Percentiles rank a stretch among this genome's conserved stretches.
Conservation (phyloP, 2,888 invertebrate genomes). For the Cephus pygmeus region DNA sequence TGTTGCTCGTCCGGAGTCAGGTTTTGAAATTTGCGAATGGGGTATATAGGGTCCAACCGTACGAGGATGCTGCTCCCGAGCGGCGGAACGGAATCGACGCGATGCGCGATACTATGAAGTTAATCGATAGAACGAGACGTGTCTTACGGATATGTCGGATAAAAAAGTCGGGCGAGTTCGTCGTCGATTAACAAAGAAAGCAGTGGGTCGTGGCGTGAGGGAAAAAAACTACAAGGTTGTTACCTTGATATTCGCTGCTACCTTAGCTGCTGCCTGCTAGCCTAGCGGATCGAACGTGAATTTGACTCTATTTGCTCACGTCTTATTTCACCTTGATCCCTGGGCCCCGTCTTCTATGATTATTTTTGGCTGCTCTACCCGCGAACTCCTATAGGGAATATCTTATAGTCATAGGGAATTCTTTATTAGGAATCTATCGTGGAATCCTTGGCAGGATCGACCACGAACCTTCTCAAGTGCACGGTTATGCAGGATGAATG, state of each 20-base stretch:
- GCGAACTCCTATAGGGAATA: neutral
- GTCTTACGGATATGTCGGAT: conserved; percentile 2
- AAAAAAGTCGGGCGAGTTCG: neutral
- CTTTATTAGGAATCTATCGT: neutral
- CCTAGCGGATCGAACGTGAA: conserved; percentile 2
- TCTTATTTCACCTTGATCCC: neutral
- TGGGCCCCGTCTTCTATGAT: neutral
- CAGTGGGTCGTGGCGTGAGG: conserved; percentile 7
- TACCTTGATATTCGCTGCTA: conserved; percentile 6
- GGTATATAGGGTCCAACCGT: neutral
- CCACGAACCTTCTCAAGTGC: neutral
- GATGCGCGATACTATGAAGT: neutral
- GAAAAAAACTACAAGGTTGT: conserved; percentile 9
- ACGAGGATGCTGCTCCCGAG: neutral
- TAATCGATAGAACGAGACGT: conserved; percentile 9
- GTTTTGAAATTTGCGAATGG: neutral
- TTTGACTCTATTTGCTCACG: conserved; percentile 5
- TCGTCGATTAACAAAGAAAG: conserved; percentile 8
- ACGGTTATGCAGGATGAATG: neutral
- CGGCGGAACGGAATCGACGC: neutral
- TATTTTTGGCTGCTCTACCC: neutral
- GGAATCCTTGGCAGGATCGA: neutral
- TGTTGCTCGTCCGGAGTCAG: neutral
- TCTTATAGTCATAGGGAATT: neutral
- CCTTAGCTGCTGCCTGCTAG: neutral